phyloP scores from a whole-genome alignment of 2,797 vertebrate genomes.

The Sparus aurata region DNA sequence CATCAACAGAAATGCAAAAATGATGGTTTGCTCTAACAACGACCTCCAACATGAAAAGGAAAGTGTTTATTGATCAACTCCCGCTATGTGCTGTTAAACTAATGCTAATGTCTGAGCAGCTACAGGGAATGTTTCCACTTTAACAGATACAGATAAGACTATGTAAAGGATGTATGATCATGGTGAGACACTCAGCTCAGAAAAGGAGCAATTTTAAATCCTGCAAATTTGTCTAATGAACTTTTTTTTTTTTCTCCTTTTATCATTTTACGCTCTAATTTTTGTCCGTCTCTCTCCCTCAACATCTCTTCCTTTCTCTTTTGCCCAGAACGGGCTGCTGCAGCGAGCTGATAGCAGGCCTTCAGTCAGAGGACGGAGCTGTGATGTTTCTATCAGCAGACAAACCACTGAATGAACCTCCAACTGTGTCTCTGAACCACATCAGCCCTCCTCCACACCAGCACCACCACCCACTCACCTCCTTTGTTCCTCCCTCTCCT shows the following conservation, averaged over 20 bases:
- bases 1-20: no score
- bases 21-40: no score
- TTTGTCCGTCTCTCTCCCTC: neutral
- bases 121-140: no score
- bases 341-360: constrained; percentile 23
- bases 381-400: constrained; percentile 31
- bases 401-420: constrained; percentile 7
- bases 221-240: neutral
- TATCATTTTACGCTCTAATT: neutral
- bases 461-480: neutral
- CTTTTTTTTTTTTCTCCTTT: neutral
- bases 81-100: no score
- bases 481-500: neutral
- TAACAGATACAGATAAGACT: no score
- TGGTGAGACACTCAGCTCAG: neutral
- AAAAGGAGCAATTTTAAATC: neutral
- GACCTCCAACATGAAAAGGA: no score
- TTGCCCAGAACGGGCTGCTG: neutral
- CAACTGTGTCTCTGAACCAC: neutral
- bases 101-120: no score
- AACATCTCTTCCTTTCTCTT: neutral
- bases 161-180: neutral
- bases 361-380: constrained; percentile 18
- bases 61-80: no score
- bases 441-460: constrained; percentile 4